Conservation (phyloP, 1,140 invertebrate species). For the Pentalonia nigronervosa region DNA sequence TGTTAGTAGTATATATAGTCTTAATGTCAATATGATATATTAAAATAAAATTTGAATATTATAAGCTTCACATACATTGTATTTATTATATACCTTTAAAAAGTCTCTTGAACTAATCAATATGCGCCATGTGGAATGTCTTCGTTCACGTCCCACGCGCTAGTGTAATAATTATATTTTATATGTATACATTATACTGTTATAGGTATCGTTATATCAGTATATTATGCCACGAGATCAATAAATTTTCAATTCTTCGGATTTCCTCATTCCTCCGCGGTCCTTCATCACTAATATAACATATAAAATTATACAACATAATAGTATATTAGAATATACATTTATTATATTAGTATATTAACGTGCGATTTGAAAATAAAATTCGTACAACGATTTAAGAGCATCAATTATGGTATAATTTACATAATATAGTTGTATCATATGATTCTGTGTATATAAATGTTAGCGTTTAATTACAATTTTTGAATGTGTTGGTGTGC, state of each 20-base stretch:
- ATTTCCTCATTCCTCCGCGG: background rate
- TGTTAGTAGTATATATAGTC: background rate
- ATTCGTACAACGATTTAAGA: background rate
- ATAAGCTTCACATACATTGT: background rate
- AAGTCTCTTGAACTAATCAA: constrained; percentile 16
- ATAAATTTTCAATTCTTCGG: background rate
- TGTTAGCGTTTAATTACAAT: background rate
- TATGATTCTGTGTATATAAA: background rate
- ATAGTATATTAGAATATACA: background rate
- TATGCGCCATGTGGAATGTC: constrained; percentile 3
- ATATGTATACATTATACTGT: background rate
- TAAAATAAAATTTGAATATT: background rate
- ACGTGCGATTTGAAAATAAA: too few species aligned
- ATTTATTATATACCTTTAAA: background rate
- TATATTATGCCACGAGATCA: background rate
- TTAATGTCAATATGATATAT: background rate
- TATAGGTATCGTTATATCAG: background rate
- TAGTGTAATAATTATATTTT: constrained; percentile 2
- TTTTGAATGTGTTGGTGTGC: background rate
- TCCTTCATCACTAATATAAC: background rate
- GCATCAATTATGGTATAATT: background rate
- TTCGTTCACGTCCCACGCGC: background rate
- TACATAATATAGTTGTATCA: background rate
- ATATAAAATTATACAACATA: background rate
- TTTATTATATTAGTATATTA: background rate